Base-by-base conservation (phyloP, 2,888 invertebrate species). In the Microchrysa polita region DNA sequence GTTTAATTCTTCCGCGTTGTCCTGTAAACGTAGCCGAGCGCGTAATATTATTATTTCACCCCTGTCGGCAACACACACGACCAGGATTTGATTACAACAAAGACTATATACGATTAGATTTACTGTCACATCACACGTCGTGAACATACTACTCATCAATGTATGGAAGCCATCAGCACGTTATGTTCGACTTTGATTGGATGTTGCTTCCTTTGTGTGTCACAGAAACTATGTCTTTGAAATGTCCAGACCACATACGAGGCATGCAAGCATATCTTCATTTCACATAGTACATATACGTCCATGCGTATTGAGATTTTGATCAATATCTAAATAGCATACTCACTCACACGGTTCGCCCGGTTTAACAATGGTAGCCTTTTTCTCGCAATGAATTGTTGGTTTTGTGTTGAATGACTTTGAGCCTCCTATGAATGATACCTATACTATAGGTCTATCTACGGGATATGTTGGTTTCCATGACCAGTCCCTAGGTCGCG, bases 241-340 rank as follows among this genome's bases (percentile, higher is more conserved):
- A 59, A 23, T 27, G 53, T 22, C 14, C 69, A 10, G 40, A 55
- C 69, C 42, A 40, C 69, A 69, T 57, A 55, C 16, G 40, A 44
- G 34, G 48, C 20, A 34, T 22, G 16, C 55, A 44, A 16, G 48
- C 20, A 34, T 22, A 27, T 69, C 69, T 23, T 44, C 22, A 65
- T 65, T 10, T 34, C 55, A 69, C 23, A 69, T 69, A 57, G n/a
- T n/a, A n/a, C n/a, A n/a, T n/a, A n/a, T n/a, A n/a, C n/a, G n/a
- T n/a, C n/a, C n/a, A n/a, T n/a, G n/a, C n/a, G n/a, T n/a, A n/a
- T n/a, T n/a, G 2, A 34, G 27, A 34, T 34, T 34, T 9, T 57
- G 69, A 69, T 69, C 69, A 23, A 69, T 69, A 69, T 69, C 69
- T 69, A 69, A 69, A 69, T 69, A 57, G 69, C 20, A 16, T 34